Base-by-base conservation (phyloP, 2,888 invertebrate species). In the Rhagophthalmus giganteus region DNA sequence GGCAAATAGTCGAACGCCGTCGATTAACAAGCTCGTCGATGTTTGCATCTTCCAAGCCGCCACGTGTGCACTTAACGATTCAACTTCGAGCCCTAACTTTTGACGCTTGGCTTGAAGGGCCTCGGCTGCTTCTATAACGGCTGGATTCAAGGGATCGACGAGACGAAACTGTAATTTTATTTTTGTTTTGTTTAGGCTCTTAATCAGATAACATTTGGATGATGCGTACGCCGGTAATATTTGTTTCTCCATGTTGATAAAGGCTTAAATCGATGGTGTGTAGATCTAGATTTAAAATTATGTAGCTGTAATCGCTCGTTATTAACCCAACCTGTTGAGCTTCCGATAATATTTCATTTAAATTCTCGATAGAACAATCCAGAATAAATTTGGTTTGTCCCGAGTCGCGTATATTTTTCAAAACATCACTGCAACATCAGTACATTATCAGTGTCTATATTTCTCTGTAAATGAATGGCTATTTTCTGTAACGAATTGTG, bases 1-100 rank as follows among this genome's bases (percentile, higher is more conserved):
- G 1, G 88, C 85, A 70, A 93, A 88, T 63, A 94, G 77, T 55
- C 82, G 80, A n/a, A 94, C 87, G 0, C 91, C 88, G 71, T 96
- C 95, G 69, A 90, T 88, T 62, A 92, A 80, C 54, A 95, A 77
- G 4, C 92, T 94, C 54, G 89, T 82, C 69, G 87, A 86, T 2
- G 88, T 81, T 76, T 81, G 77, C 7, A 73, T 39, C 15, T 63
- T 60, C 59, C 66, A 66, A 3, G 60, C 64, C 4, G 20, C 26
- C 1, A 55, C 52, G 5, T 44, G 37, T 11, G 42, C 34, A 27
- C 48, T 51, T 20, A 45, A 37, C 3, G 7, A 27, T 16, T 53
- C 40, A 8, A 33, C 24, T 6, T 47, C 28, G 20, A 39, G 40
- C 3, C 80, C 71, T 1, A 76, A 35, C 27, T 58, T 51, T 25